Evolutionary conservation across 2,888 invertebrate species (phyloP).

Genomic region (Parnassius smintheus): DNA sequence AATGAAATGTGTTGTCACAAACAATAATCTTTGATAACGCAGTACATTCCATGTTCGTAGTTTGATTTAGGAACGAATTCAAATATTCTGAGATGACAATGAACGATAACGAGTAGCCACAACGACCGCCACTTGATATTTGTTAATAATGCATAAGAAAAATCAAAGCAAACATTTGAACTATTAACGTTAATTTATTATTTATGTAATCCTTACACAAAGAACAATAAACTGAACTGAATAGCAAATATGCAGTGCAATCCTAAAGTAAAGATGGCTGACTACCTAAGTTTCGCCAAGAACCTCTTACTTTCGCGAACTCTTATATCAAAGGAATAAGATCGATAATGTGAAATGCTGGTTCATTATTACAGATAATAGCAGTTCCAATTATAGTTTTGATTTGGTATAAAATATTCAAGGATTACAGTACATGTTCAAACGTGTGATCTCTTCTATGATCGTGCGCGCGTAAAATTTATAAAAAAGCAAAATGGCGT

Average conservation of each 20-base stretch:
- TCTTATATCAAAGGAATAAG: neutral
- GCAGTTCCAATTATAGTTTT: slow-evolving; percentile 4
- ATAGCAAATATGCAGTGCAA: slow-evolving; percentile 7
- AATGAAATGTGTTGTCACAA: no score
- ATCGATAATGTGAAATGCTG: neutral
- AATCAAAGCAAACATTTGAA: neutral
- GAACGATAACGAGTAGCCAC: no score
- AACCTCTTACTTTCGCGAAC: neutral
- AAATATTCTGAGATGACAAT: no score
- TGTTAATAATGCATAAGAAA: neutral
- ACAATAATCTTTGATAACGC: no score
- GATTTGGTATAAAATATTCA: neutral
- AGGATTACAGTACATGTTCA: neutral
- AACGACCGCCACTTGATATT: no score
- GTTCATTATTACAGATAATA: neutral
- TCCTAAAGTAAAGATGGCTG: slow-evolving; percentile 7
- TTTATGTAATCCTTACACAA: slow-evolving; percentile 2
- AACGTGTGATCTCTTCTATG: neutral
- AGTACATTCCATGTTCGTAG: no score
- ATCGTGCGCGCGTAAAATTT: neutral
- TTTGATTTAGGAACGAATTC: no score
- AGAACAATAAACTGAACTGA: slow-evolving; percentile 15
- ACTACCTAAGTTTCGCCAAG: no score
- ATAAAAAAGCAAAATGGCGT: neutral
- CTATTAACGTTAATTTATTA: slow-evolving; percentile 19